Percentiles rank a stretch among this genome's conserved stretches.
Conservation (phyloP, 2,888 invertebrate genomes). For the Netelia melanura region DNA sequence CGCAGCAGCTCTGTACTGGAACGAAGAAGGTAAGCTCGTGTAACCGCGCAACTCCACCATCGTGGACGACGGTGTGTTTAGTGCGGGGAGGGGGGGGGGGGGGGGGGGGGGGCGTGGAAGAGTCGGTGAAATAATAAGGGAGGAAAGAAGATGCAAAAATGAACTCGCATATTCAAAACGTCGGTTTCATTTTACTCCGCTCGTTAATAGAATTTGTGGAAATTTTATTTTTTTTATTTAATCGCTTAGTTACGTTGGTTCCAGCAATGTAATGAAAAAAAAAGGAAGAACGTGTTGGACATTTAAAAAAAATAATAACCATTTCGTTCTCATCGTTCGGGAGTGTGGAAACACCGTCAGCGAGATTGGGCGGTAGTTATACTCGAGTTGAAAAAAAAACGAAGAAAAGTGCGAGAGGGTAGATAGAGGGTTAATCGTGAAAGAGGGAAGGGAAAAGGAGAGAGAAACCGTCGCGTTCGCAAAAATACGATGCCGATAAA, state of each 20-base stretch:
- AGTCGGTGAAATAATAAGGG: slow-evolving; percentile 35
- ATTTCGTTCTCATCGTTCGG: background rate
- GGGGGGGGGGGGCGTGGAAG: background rate
- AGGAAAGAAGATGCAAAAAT: slow-evolving; percentile 28
- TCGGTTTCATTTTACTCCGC: too few relatives aligned
- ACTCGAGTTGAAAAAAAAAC: background rate
- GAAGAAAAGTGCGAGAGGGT: too few relatives aligned
- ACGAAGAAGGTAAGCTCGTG: slow-evolving; percentile 53
- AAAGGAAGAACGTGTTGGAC: too few relatives aligned
- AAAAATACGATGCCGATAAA: slow-evolving; percentile 6
- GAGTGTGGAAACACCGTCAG: slow-evolving; percentile 4
- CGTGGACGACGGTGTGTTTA: background rate
- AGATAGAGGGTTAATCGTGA: too few relatives aligned
- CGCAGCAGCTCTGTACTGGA: slow-evolving; percentile 33
- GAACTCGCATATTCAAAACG: slow-evolving; percentile 24
- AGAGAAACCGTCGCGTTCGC: background rate
- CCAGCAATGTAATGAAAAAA: too few relatives aligned
- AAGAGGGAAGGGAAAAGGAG: too few relatives aligned
- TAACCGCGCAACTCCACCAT: slow-evolving; percentile 53
- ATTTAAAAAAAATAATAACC: too few relatives aligned
- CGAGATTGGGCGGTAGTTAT: slow-evolving; percentile 23
- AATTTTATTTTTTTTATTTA: too few relatives aligned
- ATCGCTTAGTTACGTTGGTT: too few relatives aligned
- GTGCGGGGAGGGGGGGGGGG: too few relatives aligned
- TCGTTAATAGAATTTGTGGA: too few relatives aligned